phyloP scores from a whole-genome alignment of 2,797 vertebrate species.

The Anolis apletophallus region DNA sequence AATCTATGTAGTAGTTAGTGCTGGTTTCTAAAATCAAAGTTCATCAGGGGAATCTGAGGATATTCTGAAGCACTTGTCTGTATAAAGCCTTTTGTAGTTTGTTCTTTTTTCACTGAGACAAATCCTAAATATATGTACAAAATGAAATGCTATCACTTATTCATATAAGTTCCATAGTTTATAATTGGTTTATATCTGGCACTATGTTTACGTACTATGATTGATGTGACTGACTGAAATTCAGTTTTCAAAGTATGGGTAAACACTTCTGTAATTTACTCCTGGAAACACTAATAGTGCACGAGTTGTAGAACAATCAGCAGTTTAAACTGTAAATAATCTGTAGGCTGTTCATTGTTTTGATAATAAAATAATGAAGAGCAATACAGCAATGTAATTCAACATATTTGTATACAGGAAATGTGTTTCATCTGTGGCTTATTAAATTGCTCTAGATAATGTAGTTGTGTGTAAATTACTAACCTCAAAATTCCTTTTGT shows the following conservation, averaged over 20 bases:
- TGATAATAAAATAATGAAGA: constrained; percentile 55
- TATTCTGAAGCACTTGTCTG: constrained; percentile 39
- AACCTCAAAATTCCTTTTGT: constrained; percentile 52
- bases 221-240: background rate
- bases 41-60: constrained; percentile 37
- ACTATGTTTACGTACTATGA: constrained; percentile 30
- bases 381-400: constrained; percentile 55
- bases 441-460: constrained; percentile 51
- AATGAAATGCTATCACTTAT: background rate
- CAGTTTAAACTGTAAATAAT: constrained; percentile 2
- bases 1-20: constrained; percentile 48
- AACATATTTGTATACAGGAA: constrained; percentile 32
- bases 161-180: constrained; percentile 35
- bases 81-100: constrained; percentile 53
- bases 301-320: background rate
- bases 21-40: constrained; percentile 30
- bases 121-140: constrained; percentile 2
- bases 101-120: constrained; percentile 25
- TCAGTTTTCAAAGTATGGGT: constrained; percentile 1
- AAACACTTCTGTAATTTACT: constrained; percentile 13
- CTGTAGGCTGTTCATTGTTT: constrained; percentile 11
- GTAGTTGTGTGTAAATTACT: constrained; percentile 16
- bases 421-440: constrained; percentile 31
- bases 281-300: background rate
- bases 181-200: background rate